Evolutionary conservation across 1,140 invertebrate genomes (phyloP).

Genomic region (Musca domestica): DNA sequence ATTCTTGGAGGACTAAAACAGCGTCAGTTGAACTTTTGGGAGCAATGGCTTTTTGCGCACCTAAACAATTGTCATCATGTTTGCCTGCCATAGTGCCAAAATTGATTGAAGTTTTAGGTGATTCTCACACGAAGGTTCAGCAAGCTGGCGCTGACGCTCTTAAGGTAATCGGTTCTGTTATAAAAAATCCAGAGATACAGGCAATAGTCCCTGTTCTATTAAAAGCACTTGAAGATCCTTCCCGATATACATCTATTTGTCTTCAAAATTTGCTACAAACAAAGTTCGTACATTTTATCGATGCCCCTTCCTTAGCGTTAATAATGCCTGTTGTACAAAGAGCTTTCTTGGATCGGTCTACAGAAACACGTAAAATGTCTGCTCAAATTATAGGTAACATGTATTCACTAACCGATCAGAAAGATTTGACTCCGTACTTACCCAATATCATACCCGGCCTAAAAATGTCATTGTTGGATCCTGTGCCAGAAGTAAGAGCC

Average conservation of each 20-base stretch:
- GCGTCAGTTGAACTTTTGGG: conserved; percentile 95
- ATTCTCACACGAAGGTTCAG: conserved; percentile 98
- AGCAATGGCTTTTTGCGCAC: conserved; percentile 97
- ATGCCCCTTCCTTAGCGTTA: conserved; percentile 94
- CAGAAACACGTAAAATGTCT: conserved; percentile 97
- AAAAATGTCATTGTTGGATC: conserved; percentile 94
- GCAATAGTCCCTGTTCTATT: conserved; percentile 90
- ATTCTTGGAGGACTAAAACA: conserved; percentile 98
- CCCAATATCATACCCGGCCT: conserved; percentile 95
- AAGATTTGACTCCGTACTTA: conserved; percentile 95
- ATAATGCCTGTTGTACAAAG: conserved; percentile 99
- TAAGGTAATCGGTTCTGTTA: conserved; percentile 95
- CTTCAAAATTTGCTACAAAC: conserved; percentile 92
- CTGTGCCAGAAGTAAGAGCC: conserved; percentile 91
- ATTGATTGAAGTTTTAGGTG: conserved; percentile 93
- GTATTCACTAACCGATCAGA: conserved; percentile 98
- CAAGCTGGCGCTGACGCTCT: conserved; percentile 93
- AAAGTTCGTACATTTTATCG: conserved; percentile 99
- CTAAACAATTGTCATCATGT: conserved; percentile 96
- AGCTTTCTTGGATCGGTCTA: conserved; percentile 94
- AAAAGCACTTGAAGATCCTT: conserved; percentile 94
- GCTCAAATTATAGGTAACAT: conserved; percentile 99
- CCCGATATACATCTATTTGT: conserved; percentile 89
- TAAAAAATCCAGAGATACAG: conserved; percentile 98
- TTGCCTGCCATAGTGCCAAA: conserved; percentile 98